phyloP scores from a whole-genome alignment of 2,888 invertebrate genomes.

The Cheilosia vulpina region DNA sequence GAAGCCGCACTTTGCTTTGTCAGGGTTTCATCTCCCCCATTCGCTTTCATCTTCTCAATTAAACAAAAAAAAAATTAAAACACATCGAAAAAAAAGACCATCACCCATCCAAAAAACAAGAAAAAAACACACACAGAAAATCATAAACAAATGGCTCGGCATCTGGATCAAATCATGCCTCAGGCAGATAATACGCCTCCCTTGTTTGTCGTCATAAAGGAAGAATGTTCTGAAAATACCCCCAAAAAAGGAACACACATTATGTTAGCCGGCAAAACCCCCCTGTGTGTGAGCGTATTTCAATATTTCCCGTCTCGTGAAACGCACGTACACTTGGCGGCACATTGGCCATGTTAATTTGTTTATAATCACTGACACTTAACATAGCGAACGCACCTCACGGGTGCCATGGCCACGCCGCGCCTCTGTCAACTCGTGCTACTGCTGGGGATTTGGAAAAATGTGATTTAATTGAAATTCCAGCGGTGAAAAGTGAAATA shows the following conservation, averaged over 20 bases:
- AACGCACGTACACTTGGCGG: slow-evolving; percentile 60
- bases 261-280: neutral
- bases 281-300: neutral
- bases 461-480: slow-evolving; percentile 72
- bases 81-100: slow-evolving; percentile 26
- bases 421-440: slow-evolving; percentile 28
- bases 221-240: slow-evolving; percentile 16
- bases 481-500: slow-evolving; percentile 58
- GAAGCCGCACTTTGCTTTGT: slow-evolving; percentile 12
- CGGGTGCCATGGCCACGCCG: slow-evolving; percentile 1
- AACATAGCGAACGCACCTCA: slow-evolving; percentile 62
- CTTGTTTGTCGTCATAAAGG: neutral
- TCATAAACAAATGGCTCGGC: slow-evolving; percentile 41
- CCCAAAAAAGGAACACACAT: slow-evolving; percentile 17
- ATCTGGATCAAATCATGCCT: slow-evolving; percentile 46
- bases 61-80: slow-evolving; percentile 18
- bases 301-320: neutral
- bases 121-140: neutral
- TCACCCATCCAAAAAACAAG: neutral
- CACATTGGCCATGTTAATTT: slow-evolving; percentile 73
- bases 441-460: slow-evolving; percentile 13
- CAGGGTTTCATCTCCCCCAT: neutral
- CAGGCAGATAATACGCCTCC: slow-evolving; percentile 3
- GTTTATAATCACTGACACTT: slow-evolving; percentile 75
- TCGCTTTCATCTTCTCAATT: slow-evolving; percentile 51